Evolutionary conservation across 2,888 invertebrate species (phyloP).

Genomic region (Dermolepida albohirtum): DNA sequence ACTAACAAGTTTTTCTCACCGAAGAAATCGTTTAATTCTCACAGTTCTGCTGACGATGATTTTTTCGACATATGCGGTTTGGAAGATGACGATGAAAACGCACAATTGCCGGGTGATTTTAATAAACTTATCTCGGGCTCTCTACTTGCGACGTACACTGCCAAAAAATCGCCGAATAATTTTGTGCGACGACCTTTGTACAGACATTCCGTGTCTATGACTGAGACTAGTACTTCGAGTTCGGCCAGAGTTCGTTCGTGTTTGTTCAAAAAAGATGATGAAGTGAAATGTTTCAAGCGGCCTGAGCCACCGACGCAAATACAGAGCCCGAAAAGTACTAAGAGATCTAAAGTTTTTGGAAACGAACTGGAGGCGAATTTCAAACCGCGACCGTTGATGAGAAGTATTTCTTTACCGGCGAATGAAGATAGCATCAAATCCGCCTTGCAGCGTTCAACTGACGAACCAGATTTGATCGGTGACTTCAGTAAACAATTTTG

Average conservation of each 20-base stretch:
- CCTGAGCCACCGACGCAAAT: constrained; percentile 72
- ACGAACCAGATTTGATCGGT: constrained; percentile 83
- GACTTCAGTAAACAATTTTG: constrained; percentile 83
- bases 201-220: constrained; percentile 67
- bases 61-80: constrained; percentile 74
- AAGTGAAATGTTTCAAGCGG: constrained; percentile 70
- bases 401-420: constrained; percentile 63
- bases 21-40: constrained; percentile 66
- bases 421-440: constrained; percentile 83
- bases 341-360: constrained; percentile 60
- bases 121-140: constrained; percentile 71
- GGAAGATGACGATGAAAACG: constrained; percentile 67
- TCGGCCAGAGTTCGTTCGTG: constrained; percentile 66
- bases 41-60: constrained; percentile 74
- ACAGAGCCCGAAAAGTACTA: constrained; percentile 65
- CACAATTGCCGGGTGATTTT: constrained; percentile 69
- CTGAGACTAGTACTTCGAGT: constrained; percentile 60
- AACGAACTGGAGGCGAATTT: constrained; percentile 45
- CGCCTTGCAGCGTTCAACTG: constrained; percentile 76
- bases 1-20: constrained; percentile 55
- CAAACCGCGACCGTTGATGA: constrained; percentile 46
- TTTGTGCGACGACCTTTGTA: constrained; percentile 62
- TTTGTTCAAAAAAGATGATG: constrained; percentile 62
- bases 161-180: constrained; percentile 53
- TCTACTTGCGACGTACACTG: constrained; percentile 57